Percentiles rank a stretch among this genome's conserved stretches.
Conservation (phyloP, 2,888 invertebrate genomes). For the Rosalia funebris region DNA sequence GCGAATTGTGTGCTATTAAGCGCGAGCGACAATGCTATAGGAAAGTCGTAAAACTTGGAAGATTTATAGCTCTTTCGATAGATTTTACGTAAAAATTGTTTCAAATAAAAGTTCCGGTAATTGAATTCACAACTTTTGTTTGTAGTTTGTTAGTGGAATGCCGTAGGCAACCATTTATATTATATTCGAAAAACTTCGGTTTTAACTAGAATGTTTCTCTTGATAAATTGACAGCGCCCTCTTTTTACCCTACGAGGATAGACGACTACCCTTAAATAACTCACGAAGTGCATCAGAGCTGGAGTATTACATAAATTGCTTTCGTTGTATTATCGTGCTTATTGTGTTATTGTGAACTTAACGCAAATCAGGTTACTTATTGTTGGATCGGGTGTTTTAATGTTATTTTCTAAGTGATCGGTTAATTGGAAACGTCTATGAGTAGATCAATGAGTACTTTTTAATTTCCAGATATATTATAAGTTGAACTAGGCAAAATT, state of each 20-base stretch:
- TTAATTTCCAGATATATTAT: no score
- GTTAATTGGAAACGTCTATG: no score
- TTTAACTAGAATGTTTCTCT: slow-evolving; percentile 25
- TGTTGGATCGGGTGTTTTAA: no score
- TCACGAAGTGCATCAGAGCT: slow-evolving; percentile 1
- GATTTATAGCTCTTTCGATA: slow-evolving; percentile 53
- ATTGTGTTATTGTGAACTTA: no score
- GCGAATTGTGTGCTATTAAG: slow-evolving; percentile 24
- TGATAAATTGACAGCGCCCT: slow-evolving; percentile 12
- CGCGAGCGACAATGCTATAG: slow-evolving; percentile 41
- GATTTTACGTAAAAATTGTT: slow-evolving; percentile 53
- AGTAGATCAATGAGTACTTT: no score
- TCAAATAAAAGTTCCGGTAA: slow-evolving; percentile 54
- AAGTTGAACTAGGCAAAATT: no score
- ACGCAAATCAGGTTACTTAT: no score
- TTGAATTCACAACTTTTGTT: slow-evolving; percentile 54
- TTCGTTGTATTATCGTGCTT: no score
- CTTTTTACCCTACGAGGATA: neutral
- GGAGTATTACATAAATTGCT: no score
- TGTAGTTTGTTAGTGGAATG: slow-evolving; percentile 49
- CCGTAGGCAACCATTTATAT: slow-evolving; percentile 48
- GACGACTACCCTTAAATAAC: neutral
- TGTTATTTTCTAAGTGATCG: no score
- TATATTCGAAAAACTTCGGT: slow-evolving; percentile 41
- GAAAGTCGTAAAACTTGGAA: slow-evolving; percentile 35